Conservation (phyloP, 1,140 invertebrate species). For the Pteromalus puparum region DNA sequence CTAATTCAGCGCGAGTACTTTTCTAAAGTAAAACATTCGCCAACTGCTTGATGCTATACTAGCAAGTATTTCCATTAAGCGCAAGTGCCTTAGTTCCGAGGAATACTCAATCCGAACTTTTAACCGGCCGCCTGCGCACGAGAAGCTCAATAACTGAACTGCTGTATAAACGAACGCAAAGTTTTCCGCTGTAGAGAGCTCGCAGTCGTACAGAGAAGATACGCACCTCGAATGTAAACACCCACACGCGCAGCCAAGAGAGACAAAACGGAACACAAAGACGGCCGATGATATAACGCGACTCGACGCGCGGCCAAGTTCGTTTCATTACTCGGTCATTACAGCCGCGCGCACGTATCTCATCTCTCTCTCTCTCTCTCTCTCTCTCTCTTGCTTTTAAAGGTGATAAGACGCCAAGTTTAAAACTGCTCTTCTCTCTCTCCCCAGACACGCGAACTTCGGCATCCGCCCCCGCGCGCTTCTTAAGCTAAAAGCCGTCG, state of each 20-base stretch:
- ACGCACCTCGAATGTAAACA: neutral
- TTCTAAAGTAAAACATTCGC: constrained; percentile 43
- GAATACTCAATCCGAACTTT: constrained; percentile 51
- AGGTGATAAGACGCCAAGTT: neutral
- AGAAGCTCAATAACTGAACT: constrained; percentile 47
- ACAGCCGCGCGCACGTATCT: neutral
- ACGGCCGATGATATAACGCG: too few species aligned
- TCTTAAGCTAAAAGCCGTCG: neutral
- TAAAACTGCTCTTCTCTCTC: neutral
- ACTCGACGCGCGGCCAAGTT: neutral
- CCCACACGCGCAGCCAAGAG: neutral
- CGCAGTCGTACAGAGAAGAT: neutral
- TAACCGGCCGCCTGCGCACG: constrained; percentile 27
- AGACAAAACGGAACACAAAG: too few species aligned
- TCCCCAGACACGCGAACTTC: neutral
- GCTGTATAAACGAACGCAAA: constrained; percentile 34
- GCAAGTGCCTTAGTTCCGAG: constrained; percentile 40
- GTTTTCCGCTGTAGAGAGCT: neutral
- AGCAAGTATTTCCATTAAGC: constrained; percentile 49
- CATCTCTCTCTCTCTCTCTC: neutral
- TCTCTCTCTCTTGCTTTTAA: neutral
- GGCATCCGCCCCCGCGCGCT: neutral
- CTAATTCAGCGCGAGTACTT: constrained; percentile 43
- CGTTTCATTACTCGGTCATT: constrained; percentile 30
- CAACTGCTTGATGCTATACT: constrained; percentile 24